A percentile compares a stretch with the other conserved stretches of the same genome.
These are phyloP conservation scores for Listronotus oregonensis DNA, from an alignment of 1,140 invertebrate species.

Conservation along the genomic window DNA sequence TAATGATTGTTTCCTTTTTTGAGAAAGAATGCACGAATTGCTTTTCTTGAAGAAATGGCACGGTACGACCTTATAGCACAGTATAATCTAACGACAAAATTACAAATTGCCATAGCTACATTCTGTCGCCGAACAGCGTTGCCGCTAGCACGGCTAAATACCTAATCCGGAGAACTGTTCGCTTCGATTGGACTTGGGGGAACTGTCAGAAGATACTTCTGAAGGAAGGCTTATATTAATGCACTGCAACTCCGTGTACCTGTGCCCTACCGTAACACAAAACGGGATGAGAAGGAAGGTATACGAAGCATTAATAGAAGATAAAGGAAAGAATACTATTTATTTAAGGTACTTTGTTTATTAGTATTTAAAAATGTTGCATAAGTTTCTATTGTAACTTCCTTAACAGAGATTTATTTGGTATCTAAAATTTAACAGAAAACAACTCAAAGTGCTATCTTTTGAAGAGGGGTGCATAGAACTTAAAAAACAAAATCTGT, in stretches of 20 bases:
- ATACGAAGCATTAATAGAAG: slow-evolving; percentile 80
- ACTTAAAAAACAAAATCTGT: no score
- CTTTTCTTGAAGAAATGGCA: slow-evolving; percentile 81
- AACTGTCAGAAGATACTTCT: slow-evolving; percentile 83
- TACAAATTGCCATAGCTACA: slow-evolving; percentile 73
- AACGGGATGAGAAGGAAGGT: slow-evolving; percentile 58
- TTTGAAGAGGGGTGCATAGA: no score
- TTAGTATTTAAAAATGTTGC: no score
- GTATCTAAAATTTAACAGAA: no score
- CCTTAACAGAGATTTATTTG: no score
- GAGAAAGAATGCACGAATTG: slow-evolving; percentile 77
- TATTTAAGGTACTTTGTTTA: slow-evolving; percentile 73
- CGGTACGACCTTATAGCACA: slow-evolving; percentile 75
- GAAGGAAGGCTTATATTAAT: slow-evolving; percentile 80
- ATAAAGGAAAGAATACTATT: slow-evolving; percentile 81
- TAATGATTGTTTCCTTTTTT: not conserved
- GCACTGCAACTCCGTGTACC: slow-evolving; percentile 72
- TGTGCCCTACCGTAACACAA: slow-evolving; percentile 24
- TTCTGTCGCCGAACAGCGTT: slow-evolving; percentile 72
- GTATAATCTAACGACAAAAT: slow-evolving; percentile 73
- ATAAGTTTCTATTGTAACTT: no score
- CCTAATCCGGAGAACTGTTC: slow-evolving; percentile 76
- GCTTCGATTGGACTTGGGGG: slow-evolving; percentile 72
- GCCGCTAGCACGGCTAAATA: slow-evolving; percentile 77
- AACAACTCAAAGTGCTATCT: no score